Conservation (phyloP, 2,797 vertebrate genomes). For the Dicrostonyx torquatus region DNA sequence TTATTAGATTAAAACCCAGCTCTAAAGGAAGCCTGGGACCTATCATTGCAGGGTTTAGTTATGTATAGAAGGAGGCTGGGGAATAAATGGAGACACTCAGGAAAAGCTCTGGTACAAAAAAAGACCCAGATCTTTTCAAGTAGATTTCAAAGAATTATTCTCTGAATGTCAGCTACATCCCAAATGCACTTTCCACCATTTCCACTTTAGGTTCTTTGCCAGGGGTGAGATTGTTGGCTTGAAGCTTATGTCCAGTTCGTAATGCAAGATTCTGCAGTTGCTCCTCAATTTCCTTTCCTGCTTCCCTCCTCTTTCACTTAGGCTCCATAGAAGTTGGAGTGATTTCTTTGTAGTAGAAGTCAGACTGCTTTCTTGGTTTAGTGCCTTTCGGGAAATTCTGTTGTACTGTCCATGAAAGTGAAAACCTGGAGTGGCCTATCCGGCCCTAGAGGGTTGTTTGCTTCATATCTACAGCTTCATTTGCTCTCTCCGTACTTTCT, state of each 20-base stretch:
- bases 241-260: not conserved
- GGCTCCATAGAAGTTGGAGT: not conserved
- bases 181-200: not conserved
- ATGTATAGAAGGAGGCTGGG: not conserved
- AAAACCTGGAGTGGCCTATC: not conserved
- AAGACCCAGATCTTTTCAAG: not conserved
- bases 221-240: not conserved
- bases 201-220: not conserved
- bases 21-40: not conserved
- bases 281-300: not conserved
- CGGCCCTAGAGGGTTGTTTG: rapidly evolving
- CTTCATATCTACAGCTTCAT: not conserved
- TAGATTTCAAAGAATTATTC: not conserved
- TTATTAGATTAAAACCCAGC: not conserved
- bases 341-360: not conserved
- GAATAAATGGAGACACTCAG: not conserved
- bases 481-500: too few relatives aligned
- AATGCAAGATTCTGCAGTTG: not conserved
- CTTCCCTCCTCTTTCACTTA: not conserved
- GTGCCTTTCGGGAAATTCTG: not conserved
- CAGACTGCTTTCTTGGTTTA: not conserved
- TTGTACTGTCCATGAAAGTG: rapidly evolving
- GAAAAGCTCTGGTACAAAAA: not conserved
- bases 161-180: not conserved
- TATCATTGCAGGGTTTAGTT: not conserved